These are phyloP conservation scores for Epizoanthus fatuus DNA, from an alignment of 92 coral and sea anemone species.

Conservation along the genomic window DNA sequence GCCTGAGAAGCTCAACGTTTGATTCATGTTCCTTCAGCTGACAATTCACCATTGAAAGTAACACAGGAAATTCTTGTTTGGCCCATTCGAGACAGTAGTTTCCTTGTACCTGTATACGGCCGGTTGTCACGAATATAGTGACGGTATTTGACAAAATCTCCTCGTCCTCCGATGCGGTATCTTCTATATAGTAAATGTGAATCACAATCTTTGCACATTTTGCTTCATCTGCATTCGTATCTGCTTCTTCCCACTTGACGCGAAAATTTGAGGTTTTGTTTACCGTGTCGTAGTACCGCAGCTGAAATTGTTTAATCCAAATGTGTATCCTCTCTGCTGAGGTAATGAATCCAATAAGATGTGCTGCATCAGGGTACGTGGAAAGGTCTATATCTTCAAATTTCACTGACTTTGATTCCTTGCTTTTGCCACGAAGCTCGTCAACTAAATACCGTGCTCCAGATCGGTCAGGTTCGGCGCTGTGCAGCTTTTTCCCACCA, in stretches of 20 bases:
- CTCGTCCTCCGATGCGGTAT: conserved; percentile 4
- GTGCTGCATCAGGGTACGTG: neutral
- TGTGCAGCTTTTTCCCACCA: too few species aligned
- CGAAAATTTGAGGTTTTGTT: neutral
- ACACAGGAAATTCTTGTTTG: conserved; percentile 1
- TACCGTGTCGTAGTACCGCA: neutral
- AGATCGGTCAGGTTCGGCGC: conserved; percentile 3
- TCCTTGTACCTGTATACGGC: conserved; percentile 23
- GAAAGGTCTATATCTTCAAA: conserved; percentile 14
- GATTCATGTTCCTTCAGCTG: neutral
- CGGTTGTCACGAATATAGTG: conserved; percentile 15
- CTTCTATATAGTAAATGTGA: neutral
- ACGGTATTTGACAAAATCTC: conserved; percentile 4
- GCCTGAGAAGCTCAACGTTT: neutral
- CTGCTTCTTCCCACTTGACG: conserved; percentile 9
- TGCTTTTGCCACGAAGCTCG: conserved; percentile 5
- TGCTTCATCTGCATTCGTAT: neutral
- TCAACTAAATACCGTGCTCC: conserved; percentile 18
- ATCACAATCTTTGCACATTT: conserved; percentile 34
- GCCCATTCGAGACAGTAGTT: conserved; percentile 21
- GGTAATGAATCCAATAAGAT: conserved; percentile 17
- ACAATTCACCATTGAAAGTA: neutral
- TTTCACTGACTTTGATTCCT: conserved; percentile 2
- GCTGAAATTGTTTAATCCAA: conserved; percentile 2
- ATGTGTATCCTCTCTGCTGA: conserved; percentile 12